Evolutionary conservation across 1,140 invertebrate genomes (phyloP).

Genomic region (Drosophila pallidifrons): DNA sequence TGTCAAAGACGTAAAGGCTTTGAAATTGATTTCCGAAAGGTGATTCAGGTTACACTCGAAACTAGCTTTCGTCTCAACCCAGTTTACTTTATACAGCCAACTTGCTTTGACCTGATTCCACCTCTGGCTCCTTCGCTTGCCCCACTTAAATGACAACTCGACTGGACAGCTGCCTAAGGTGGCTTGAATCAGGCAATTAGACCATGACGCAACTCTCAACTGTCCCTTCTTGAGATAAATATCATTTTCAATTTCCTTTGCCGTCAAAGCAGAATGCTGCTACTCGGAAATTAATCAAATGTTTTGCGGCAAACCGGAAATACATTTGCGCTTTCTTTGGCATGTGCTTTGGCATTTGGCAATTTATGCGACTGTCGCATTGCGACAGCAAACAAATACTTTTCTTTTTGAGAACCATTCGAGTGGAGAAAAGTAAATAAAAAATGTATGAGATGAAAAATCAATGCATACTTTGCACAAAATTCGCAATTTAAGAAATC

Average conservation of each 20-base stretch:
- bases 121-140: background rate
- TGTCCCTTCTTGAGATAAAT: constrained; percentile 5
- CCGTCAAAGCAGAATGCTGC: background rate
- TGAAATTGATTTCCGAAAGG: constrained; percentile 46
- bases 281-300: constrained; percentile 44
- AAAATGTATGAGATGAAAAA: constrained; percentile 2
- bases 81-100: constrained; percentile 10
- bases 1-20: constrained; percentile 59
- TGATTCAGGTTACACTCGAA: background rate
- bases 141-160: background rate
- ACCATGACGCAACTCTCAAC: background rate
- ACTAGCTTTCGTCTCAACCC: background rate
- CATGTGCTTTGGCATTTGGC: constrained; percentile 14
- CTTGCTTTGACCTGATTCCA: constrained; percentile 26
- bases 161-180: constrained; percentile 8
- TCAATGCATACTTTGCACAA: background rate
- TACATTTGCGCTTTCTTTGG: constrained; percentile 33
- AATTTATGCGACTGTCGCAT: constrained; percentile 45
- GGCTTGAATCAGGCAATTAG: constrained; percentile 10
- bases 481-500: background rate
- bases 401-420: constrained; percentile 1
- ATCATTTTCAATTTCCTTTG: constrained; percentile 55
- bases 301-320: constrained; percentile 16
- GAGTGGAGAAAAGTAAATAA: constrained; percentile 3
- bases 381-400: constrained; percentile 37